phyloP scores from a whole-genome alignment of 2,888 invertebrate genomes.

The Anthophora plumipes region DNA sequence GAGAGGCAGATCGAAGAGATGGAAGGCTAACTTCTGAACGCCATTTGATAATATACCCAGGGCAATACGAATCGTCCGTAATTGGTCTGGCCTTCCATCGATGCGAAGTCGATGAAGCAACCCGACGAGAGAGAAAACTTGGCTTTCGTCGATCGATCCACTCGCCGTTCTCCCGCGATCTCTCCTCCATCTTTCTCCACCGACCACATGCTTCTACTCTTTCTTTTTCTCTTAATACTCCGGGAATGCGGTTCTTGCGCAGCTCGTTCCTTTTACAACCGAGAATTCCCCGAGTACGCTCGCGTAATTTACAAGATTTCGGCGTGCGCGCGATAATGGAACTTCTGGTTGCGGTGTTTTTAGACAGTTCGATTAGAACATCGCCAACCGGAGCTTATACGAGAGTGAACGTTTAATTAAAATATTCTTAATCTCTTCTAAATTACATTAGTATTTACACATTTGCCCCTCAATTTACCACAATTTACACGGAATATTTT shows the following conservation, averaged over 20 bases:
- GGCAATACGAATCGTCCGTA: constrained; percentile 67
- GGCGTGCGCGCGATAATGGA: constrained; percentile 52
- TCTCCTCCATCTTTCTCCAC: constrained; percentile 27
- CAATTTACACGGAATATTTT: too few relatives aligned
- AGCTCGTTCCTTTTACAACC: constrained; percentile 17
- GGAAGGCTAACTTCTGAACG: constrained; percentile 76
- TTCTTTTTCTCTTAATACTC: constrained; percentile 23
- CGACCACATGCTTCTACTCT: constrained; percentile 21
- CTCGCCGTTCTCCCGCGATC: constrained; percentile 47
- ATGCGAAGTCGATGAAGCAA: constrained; percentile 61
- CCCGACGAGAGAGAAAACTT: constrained; percentile 63
- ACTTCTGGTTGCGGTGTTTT: constrained; percentile 21
- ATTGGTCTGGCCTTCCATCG: constrained; percentile 74
- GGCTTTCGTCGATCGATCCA: constrained; percentile 67
- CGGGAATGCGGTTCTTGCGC: constrained; percentile 7
- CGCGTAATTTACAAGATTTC: constrained; percentile 72
- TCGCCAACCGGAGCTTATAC: too few relatives aligned
- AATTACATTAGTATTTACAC: background rate
- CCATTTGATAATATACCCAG: constrained; percentile 74
- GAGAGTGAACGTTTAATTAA: too few relatives aligned
- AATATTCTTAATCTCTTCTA: background rate
- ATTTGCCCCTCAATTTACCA: too few relatives aligned
- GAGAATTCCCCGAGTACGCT: constrained; percentile 47
- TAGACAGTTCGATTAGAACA: background rate
- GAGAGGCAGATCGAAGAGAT: constrained; percentile 68